A percentile compares a stretch with the other conserved stretches of the same genome.
These are phyloP conservation scores for Habropoda laboriosa DNA, from an alignment of 1,140 invertebrate genomes.

Conservation along the genomic window DNA sequence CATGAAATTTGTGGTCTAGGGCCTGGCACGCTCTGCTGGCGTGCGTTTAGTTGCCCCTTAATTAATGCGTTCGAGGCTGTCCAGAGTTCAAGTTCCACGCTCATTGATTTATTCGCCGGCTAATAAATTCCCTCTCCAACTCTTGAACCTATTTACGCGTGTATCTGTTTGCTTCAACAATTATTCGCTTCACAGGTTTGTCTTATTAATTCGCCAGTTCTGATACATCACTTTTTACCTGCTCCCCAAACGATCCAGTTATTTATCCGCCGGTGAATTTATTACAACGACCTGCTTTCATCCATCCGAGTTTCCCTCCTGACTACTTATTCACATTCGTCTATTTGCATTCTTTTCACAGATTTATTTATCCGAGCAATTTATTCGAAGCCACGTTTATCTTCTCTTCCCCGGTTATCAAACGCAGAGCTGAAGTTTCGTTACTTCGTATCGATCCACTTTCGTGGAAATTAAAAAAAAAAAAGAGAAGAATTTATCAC, in stretches of 20 bases:
- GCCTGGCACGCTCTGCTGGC: not conserved
- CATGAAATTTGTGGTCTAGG: slow-evolving; percentile 10
- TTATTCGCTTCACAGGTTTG: not conserved
- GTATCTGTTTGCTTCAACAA: not conserved
- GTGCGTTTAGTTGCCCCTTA: slow-evolving; percentile 38
- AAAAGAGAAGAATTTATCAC: too few relatives aligned
- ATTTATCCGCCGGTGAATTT: not conserved
- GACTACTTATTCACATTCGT: too few relatives aligned
- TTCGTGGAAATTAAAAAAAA: too few relatives aligned
- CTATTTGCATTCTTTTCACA: not conserved
- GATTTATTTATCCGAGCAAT: not conserved
- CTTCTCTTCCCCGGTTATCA: too few relatives aligned
- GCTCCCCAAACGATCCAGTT: not conserved
- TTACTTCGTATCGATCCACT: too few relatives aligned
- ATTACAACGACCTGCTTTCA: not conserved
- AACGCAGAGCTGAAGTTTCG: too few relatives aligned
- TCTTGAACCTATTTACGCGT: not conserved
- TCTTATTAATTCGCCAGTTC: not conserved
- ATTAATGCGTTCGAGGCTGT: slow-evolving; percentile 37
- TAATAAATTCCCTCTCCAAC: not conserved
- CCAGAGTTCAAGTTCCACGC: slow-evolving; percentile 13
- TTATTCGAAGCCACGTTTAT: too few relatives aligned
- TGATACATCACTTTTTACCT: not conserved
- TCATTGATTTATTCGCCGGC: slow-evolving; percentile 4
- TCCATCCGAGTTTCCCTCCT: not conserved